Evolutionary conservation across 2,888 invertebrate genomes (phyloP).

Genomic region (Anaspis maculata): DNA sequence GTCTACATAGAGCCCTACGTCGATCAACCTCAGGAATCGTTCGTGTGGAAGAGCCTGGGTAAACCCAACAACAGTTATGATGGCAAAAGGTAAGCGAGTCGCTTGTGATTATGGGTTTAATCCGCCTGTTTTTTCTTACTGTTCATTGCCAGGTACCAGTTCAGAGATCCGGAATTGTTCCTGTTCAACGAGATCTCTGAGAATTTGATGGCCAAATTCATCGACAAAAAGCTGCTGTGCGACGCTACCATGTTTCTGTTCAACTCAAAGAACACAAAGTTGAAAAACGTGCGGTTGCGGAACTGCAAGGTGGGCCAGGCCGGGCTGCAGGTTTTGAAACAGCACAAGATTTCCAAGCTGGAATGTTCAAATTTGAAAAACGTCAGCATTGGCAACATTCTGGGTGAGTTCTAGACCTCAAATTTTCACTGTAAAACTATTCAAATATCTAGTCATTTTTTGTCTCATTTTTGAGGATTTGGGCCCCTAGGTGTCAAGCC

Average conservation of each 20-base stretch:
- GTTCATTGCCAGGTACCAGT: conserved; percentile 29
- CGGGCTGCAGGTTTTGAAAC: conserved; percentile 52
- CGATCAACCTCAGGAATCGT: neutral
- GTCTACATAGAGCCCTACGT: conserved; percentile 27
- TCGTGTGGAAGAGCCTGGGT: too few species aligned
- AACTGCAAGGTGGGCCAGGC: conserved; percentile 50
- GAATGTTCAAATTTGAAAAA: conserved; percentile 53
- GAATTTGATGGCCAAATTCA: conserved; percentile 46
- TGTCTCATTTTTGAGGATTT: too few species aligned
- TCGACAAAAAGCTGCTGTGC: conserved; percentile 49
- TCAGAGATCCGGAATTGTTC: conserved; percentile 49
- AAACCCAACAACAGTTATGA: too few species aligned
- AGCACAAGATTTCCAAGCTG: conserved; percentile 55
- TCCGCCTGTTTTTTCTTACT: too few species aligned
- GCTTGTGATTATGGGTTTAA: too few species aligned
- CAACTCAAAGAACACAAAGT: conserved; percentile 49
- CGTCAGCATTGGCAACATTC: conserved; percentile 45
- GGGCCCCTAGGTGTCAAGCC: too few species aligned
- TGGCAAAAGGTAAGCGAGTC: too few species aligned
- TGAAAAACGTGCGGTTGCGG: conserved; percentile 51
- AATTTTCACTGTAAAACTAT: too few species aligned
- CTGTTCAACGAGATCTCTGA: conserved; percentile 52
- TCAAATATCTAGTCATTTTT: too few species aligned
- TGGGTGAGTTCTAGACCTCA: conserved; percentile 20
- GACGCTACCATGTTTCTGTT: conserved; percentile 56